phyloP scores from a whole-genome alignment of 2,888 invertebrate species.

The Parnassius mnemosyne region DNA sequence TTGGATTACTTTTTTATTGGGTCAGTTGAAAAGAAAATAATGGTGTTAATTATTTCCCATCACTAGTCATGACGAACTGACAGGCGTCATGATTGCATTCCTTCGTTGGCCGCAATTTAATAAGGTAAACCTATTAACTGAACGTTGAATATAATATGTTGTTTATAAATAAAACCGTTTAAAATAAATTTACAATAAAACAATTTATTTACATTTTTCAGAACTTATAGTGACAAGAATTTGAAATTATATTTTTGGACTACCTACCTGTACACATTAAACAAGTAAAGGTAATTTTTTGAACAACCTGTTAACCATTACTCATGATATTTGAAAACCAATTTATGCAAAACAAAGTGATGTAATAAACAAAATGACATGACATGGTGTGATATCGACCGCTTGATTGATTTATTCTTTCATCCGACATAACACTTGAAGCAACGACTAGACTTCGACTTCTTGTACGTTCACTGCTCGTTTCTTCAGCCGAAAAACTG shows the following conservation, averaged over 20 bases:
- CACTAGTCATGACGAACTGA: no score
- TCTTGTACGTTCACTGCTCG: conserved; percentile 60
- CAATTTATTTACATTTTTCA: neutral
- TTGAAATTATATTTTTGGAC: neutral
- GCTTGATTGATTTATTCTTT: conserved; percentile 63
- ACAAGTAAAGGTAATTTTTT: neutral
- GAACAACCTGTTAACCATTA: neutral
- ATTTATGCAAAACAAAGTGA: neutral
- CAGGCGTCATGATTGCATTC: no score
- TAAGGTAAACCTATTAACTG: no score
- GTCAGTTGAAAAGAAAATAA: no score
- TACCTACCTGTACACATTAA: neutral
- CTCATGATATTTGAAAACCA: conserved; percentile 5
- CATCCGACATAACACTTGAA: conserved; percentile 84
- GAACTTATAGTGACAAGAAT: neutral
- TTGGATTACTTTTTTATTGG: no score
- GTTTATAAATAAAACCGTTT: no score
- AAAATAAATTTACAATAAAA: neutral
- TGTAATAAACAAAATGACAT: conserved; percentile 15
- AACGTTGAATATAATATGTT: no score
- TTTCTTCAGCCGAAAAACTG: conserved; percentile 63
- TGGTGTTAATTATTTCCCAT: no score
- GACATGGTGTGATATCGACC: conserved; percentile 43
- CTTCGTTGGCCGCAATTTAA: no score
- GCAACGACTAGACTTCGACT: conserved; percentile 82